Evolutionary conservation across 2,888 invertebrate genomes (phyloP).

Genomic region (Cephalotes varians): DNA sequence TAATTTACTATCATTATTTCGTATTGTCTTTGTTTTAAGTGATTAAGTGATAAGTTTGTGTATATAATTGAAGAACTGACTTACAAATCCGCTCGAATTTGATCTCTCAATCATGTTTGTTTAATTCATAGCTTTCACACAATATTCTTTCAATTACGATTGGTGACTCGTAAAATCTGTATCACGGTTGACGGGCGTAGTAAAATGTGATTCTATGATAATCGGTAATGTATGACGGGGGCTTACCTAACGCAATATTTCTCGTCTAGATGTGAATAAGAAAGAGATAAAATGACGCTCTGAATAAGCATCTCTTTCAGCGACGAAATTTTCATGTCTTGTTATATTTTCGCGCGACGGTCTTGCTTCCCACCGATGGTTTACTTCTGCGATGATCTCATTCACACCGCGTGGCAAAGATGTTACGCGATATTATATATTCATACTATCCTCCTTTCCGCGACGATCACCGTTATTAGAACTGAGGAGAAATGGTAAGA

Average conservation of each 20-base stretch:
- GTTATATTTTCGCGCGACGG: neutral
- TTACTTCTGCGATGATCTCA: neutral
- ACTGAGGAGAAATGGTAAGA: slow-evolving; percentile 17
- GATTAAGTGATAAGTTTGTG: neutral
- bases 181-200: neutral
- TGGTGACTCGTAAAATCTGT: neutral
- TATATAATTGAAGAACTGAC: neutral
- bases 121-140: slow-evolving; percentile 5
- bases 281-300: neutral
- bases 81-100: slow-evolving; percentile 6
- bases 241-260: neutral
- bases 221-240: neutral
- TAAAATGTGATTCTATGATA: neutral
- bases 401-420: neutral
- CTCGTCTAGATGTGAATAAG: neutral
- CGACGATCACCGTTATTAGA: neutral
- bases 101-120: neutral
- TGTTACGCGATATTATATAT: slow-evolving; percentile 35
- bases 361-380: neutral
- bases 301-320: neutral
- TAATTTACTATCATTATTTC: too few relatives aligned
- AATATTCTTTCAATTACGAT: slow-evolving; percentile 2
- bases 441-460: slow-evolving; percentile 23
- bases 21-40: neutral
- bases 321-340: neutral